Evolutionary conservation across 2,797 vertebrate species (phyloP).

Genomic region (Spinibarbus caldwelli): DNA sequence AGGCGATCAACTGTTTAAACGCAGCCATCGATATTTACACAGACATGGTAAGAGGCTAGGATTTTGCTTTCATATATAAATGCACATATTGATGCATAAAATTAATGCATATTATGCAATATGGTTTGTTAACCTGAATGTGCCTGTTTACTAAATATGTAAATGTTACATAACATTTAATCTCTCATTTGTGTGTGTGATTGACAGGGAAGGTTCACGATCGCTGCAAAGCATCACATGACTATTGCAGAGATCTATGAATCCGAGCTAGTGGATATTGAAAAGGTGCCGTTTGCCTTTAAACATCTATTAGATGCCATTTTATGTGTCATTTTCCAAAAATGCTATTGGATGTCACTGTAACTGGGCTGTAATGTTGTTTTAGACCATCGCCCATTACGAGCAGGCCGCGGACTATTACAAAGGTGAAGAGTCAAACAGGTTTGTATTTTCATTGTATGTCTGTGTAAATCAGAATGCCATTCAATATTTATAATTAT

Average conservation of each 20-base stretch:
- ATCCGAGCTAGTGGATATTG: conserved; percentile 64
- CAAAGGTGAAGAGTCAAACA: conserved; percentile 85
- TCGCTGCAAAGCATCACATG: conserved; percentile 83
- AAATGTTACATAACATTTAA: neutral
- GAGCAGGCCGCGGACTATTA: conserved; percentile 86
- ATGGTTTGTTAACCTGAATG: neutral
- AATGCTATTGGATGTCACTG: neutral
- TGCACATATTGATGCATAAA: neutral
- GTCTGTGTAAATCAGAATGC: neutral
- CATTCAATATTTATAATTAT: neutral
- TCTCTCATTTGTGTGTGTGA: conserved; percentile 63
- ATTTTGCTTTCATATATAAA: neutral
- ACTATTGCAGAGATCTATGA: conserved; percentile 73
- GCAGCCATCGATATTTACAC: conserved; percentile 99
- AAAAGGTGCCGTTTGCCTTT: conserved; percentile 54
- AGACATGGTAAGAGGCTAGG: conserved; percentile 88
- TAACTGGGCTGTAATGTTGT: conserved; percentile 33
- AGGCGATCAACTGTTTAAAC: conserved; percentile 99
- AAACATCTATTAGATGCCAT: neutral
- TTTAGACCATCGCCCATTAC: conserved; percentile 83
- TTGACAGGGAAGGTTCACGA: conserved; percentile 77
- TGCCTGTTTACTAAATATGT: neutral
- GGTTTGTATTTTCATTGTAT: conserved; percentile 66
- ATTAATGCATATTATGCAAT: neutral
- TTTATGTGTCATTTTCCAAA: neutral